Conservation (phyloP, 2,797 vertebrate species). For the Chloroceryle amazona region DNA sequence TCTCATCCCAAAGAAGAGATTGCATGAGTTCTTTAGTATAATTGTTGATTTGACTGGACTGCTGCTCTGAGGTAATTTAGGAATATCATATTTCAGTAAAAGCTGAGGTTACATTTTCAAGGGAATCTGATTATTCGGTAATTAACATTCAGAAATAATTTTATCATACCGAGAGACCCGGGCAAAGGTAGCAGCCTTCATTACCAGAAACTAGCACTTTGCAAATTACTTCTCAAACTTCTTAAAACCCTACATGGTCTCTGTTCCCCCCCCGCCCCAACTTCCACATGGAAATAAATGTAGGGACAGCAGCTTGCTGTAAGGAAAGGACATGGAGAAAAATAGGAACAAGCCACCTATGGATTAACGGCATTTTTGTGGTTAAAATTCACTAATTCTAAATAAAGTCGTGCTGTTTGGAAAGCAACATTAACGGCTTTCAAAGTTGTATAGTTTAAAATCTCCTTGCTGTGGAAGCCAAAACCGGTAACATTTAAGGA, state of each 20-base stretch:
- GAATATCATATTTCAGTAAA: conserved; percentile 18
- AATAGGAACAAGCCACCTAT: neutral
- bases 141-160: conserved; percentile 56
- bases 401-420: neutral
- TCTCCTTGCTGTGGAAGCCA: neutral
- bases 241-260: neutral
- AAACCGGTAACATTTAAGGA: neutral
- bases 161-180: conserved; percentile 33
- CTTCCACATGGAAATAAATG: neutral
- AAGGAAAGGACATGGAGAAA: neutral
- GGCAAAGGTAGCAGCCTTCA: conserved; percentile 42
- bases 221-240: conserved; percentile 44
- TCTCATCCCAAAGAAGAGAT: neutral
- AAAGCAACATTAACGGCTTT: neutral
- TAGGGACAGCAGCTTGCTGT: neutral
- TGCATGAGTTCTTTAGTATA: neutral
- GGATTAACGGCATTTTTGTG: neutral
- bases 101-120: conserved; percentile 1
- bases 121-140: conserved; percentile 34
- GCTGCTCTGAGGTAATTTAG: neutral
- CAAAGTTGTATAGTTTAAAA: neutral
- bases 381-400: neutral
- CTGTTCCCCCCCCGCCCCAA: fast-evolving
- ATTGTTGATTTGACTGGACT: neutral
- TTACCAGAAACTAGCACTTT: conserved; percentile 45